phyloP scores from a whole-genome alignment of 2,888 invertebrate genomes.

The Apodemia zela region DNA sequence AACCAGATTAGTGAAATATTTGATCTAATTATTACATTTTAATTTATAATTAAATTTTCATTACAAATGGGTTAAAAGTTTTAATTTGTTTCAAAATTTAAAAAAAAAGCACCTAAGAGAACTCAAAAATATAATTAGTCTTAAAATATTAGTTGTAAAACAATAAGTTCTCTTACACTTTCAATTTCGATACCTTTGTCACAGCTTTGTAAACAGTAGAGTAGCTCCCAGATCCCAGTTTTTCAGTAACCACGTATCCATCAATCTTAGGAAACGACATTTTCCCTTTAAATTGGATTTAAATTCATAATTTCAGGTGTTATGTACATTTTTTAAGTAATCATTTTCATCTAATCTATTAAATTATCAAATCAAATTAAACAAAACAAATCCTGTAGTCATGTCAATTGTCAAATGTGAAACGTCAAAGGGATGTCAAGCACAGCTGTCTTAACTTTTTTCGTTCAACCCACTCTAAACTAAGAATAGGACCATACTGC shows the following conservation, averaged over 20 bases:
- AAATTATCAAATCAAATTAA: not conserved
- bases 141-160: no score
- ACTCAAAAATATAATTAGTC: no score
- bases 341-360: not conserved
- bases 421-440: no score
- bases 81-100: no score
- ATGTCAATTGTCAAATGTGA: no score
- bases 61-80: no score
- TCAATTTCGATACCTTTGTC: constrained; percentile 69
- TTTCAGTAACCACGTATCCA: constrained; percentile 86
- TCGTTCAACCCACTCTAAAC: not conserved
- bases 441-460: not conserved
- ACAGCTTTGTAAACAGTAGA: constrained; percentile 91
- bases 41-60: no score
- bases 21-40: no score
- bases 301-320: not conserved
- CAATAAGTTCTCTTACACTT: not conserved
- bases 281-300: constrained; percentile 25
- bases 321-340: not conserved
- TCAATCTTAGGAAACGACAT: constrained; percentile 82
- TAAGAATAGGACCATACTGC: no score
- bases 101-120: no score
- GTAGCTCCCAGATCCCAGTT: constrained; percentile 90
- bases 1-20: no score
- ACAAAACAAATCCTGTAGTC: not conserved